These are phyloP conservation scores for Limnothrissa miodon DNA, from an alignment of 2,113 vertebrate genomes.

Conservation along the genomic window DNA sequence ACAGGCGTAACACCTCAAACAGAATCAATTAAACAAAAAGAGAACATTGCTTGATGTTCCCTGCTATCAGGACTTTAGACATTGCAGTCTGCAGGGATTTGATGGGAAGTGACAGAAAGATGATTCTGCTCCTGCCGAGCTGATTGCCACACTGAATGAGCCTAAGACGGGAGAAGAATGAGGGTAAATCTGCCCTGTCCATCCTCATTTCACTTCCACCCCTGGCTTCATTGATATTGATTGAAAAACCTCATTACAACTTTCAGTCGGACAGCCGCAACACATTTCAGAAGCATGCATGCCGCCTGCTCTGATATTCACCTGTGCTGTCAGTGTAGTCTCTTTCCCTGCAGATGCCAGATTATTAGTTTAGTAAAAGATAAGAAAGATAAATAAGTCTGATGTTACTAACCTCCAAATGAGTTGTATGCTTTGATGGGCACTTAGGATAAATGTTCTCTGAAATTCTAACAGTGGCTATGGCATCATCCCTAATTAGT, in stretches of 20 bases:
- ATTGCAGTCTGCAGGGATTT: slow-evolving; percentile 2
- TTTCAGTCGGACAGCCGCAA: slow-evolving; percentile 29
- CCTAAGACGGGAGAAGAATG: slow-evolving; percentile 6
- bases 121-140: slow-evolving; percentile 13
- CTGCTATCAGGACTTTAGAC: background rate
- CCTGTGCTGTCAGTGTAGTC: slow-evolving; percentile 2
- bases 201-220: slow-evolving; percentile 41
- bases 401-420: background rate
- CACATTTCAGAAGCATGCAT: slow-evolving; percentile 35
- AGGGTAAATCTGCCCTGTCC: slow-evolving; percentile 33
- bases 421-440: background rate
- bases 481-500: background rate
- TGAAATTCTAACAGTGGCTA: background rate
- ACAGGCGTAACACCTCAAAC: background rate
- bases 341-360: background rate
- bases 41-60: background rate
- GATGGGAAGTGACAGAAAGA: slow-evolving; percentile 20
- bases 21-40: background rate
- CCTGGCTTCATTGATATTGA: slow-evolving; percentile 43
- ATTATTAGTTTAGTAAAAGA: background rate
- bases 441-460: background rate
- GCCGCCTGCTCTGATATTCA: slow-evolving; percentile 25
- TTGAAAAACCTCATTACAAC: slow-evolving; percentile 42
- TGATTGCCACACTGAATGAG: slow-evolving; percentile 26
- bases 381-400: background rate